Evolutionary conservation across 1,140 invertebrate species (phyloP), one percentile per base, ranked within the genome.

Genomic region (Platyura marginata): DNA sequence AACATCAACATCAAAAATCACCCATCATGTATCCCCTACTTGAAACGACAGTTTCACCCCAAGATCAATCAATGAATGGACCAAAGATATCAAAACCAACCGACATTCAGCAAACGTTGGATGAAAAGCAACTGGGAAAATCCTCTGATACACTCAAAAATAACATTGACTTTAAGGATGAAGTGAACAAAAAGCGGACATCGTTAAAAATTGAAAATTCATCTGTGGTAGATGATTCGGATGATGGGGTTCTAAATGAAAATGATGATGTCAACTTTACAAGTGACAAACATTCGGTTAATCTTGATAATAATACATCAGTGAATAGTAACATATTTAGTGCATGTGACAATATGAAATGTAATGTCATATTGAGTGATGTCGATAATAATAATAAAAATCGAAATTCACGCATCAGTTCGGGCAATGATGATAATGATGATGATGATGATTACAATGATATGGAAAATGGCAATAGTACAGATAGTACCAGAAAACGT

Each of bases 81-180:
- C 25, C 25, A 6, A 29, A 6, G 25, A 29, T 29, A 29, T 6
- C 25, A 29, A 6, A 29, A 29, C 25, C 25, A 6, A 29, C 25
- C 25, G n/a, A n/a, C 35, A 48, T 54, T 59, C 20, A 59, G 59
- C 23, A 57, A 59, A 10, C 20, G 18, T 19, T 54, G 51, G 29
- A 51, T 53, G 9, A 60, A 36, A 36, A 18, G 9, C 15, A n/a
- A 11, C 9, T 21, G 19, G 38, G 13, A 11, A 40, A 61, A 33
- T 58, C 56, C 42, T 53, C 58, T 22, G 58, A 61, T 36, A 61
- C 58, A 1, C 49, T 60, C 4, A 60, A 58, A 33, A 55, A 61
- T 44, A 61, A 61, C 21, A 61, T 61, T 44, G 58, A 61, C 43
- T 51, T 53, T 47, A 57, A 55, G 50, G 56, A 60, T 44, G 58